Evolutionary conservation across 2,888 invertebrate genomes (phyloP).

Genomic region (Acleris sparsana): DNA sequence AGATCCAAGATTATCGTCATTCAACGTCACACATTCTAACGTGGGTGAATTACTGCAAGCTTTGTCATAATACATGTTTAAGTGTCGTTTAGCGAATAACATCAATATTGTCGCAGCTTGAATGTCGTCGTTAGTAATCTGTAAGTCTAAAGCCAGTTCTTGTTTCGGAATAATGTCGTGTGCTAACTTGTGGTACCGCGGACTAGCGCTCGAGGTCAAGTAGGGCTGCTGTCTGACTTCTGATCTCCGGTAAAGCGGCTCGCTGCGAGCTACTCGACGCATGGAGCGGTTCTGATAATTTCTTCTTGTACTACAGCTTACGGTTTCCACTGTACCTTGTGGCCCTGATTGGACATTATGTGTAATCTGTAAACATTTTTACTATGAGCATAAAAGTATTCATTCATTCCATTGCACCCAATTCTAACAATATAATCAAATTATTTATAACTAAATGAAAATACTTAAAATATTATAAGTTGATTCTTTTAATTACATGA

Average conservation of each 20-base stretch:
- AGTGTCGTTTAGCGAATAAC: constrained; percentile 25
- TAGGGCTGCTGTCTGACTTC: constrained; percentile 29
- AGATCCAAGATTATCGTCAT: not conserved
- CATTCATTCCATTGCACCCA: too few relatives aligned
- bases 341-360: constrained; percentile 18
- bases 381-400: not conserved
- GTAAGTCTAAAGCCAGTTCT: constrained; percentile 16
- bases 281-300: constrained; percentile 18
- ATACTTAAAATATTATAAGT: too few relatives aligned
- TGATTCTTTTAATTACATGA: not conserved
- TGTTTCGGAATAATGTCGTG: constrained; percentile 7
- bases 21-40: constrained; percentile 8
- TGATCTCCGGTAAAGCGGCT: constrained; percentile 23
- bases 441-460: not conserved
- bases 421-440: not conserved
- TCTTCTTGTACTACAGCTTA: constrained; percentile 16
- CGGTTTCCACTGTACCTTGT: constrained; percentile 2
- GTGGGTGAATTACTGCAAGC: constrained; percentile 1
- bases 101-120: constrained; percentile 30
- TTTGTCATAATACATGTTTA: constrained; percentile 6
- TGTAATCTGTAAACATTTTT: constrained; percentile 5
- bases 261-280: constrained; percentile 26
- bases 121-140: constrained; percentile 30
- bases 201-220: constrained; percentile 7
- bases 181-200: constrained; percentile 6